Evolutionary conservation across 2,888 invertebrate genomes (phyloP).

Genomic region (Ditula angustiorana): DNA sequence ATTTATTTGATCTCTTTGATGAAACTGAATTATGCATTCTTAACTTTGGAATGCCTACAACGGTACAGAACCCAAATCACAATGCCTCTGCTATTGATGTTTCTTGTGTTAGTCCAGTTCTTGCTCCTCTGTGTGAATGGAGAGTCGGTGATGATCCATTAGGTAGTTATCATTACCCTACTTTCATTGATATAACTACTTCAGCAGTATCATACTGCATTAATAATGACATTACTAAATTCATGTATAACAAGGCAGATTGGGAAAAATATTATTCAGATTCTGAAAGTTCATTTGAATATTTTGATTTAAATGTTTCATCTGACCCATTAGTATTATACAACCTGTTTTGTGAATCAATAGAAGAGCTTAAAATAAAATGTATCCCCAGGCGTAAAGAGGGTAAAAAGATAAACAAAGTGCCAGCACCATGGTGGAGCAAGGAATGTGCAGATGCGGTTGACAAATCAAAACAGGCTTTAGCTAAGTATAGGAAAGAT

Average conservation of each 20-base stretch:
- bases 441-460: conserved; percentile 37
- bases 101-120: too few species aligned
- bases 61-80: conserved; percentile 15
- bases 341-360: conserved; percentile 22
- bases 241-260: too few species aligned
- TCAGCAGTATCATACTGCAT: too few species aligned
- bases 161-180: too few species aligned
- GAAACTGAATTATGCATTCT: conserved; percentile 27
- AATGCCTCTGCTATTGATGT: too few species aligned
- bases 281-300: conserved; percentile 28
- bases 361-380: conserved; percentile 23
- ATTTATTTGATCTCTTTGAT: conserved; percentile 16
- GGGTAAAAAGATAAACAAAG: too few species aligned
- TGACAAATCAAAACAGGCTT: conserved; percentile 28
- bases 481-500: conserved; percentile 21
- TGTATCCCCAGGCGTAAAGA: too few species aligned
- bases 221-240: too few species aligned
- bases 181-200: too few species aligned
- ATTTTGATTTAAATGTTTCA: conserved; percentile 11
- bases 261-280: conserved; percentile 39
- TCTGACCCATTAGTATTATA: conserved; percentile 29
- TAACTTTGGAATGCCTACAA: conserved; percentile 32
- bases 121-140: too few species aligned
- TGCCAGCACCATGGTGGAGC: conserved; percentile 38
- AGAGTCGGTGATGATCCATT: too few species aligned